Percentiles rank a stretch among this genome's conserved stretches.
Evolutionary conservation across 2,888 invertebrate genomes (phyloP).

Genomic region (Diloba caeruleocephala): DNA sequence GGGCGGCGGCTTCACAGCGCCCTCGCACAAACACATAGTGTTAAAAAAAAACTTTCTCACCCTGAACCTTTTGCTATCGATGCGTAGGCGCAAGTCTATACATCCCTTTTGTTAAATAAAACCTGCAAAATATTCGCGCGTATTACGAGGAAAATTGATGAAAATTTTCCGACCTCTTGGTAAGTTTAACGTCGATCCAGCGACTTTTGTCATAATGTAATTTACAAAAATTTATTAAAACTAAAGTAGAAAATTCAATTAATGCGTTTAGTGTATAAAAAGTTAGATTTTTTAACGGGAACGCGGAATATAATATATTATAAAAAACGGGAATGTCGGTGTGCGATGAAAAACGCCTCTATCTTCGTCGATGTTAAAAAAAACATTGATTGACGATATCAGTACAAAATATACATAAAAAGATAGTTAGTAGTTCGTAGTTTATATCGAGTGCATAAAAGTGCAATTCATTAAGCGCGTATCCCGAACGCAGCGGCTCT

Average conservation of each 20-base stretch:
- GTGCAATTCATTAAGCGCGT: conserved; percentile 37
- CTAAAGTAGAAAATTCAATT: conserved; percentile 31
- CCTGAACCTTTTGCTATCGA: conserved; percentile 64
- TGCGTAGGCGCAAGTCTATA: conserved; percentile 79
- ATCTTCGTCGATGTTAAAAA: conserved; percentile 30
- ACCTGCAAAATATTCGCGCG: conserved; percentile 54
- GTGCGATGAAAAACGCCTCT: conserved; percentile 8
- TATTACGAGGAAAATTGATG: conserved; percentile 77
- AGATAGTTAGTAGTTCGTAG: conserved; percentile 10
- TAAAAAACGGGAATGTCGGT: conserved; percentile 22
- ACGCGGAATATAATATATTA: conserved; percentile 30
- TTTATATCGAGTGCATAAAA: conserved; percentile 26
- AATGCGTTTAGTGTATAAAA: conserved; percentile 32
- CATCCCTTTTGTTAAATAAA: conserved; percentile 60
- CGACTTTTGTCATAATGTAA: conserved; percentile 43
- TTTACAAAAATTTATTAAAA: conserved; percentile 45
- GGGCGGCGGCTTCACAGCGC: conserved; percentile 70
- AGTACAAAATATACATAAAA: conserved; percentile 18
- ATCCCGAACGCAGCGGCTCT: conserved; percentile 26
- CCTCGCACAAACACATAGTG: conserved; percentile 66
- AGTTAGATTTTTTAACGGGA: conserved; percentile 24
- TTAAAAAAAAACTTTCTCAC: conserved; percentile 70
- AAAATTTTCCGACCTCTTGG: conserved; percentile 80
- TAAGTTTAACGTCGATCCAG: conserved; percentile 67
- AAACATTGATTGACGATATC: conserved; percentile 36